Evolutionary conservation across 2,113 vertebrate species (phyloP).

Genomic region (Penelope pileata): DNA sequence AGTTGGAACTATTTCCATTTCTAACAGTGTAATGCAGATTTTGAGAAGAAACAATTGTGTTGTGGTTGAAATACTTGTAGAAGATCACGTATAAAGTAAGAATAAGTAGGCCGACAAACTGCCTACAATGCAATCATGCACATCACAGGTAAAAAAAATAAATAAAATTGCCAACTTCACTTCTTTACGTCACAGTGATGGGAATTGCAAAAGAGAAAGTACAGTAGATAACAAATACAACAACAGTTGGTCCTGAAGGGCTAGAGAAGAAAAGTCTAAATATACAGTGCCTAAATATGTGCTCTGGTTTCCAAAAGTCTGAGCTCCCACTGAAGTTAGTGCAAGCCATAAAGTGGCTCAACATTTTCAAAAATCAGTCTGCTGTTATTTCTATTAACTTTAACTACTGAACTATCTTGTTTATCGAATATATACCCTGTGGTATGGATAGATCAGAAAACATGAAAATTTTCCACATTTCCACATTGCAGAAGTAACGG

Average conservation of each 20-base stretch:
- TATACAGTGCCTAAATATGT: neutral
- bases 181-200: neutral
- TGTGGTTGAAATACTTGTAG: constrained; percentile 1
- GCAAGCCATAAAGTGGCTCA: neutral
- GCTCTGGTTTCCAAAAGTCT: neutral
- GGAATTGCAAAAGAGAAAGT: neutral
- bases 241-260: neutral
- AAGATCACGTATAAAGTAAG: constrained; percentile 41
- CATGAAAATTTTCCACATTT: neutral
- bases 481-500: neutral
- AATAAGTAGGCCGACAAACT: neutral
- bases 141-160: neutral
- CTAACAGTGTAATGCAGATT: constrained; percentile 12
- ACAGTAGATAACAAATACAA: neutral
- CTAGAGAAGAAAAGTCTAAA: neutral
- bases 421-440: neutral
- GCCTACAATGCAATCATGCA: neutral
- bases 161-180: neutral
- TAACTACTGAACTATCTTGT: neutral
- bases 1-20: constrained; percentile 61
- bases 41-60: constrained; percentile 58
- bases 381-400: neutral
- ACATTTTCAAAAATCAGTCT: neutral
- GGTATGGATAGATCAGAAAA: neutral
- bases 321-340: neutral